phyloP scores from a whole-genome alignment of 2,797 vertebrate genomes.

The Neopelma chrysocephalum region DNA sequence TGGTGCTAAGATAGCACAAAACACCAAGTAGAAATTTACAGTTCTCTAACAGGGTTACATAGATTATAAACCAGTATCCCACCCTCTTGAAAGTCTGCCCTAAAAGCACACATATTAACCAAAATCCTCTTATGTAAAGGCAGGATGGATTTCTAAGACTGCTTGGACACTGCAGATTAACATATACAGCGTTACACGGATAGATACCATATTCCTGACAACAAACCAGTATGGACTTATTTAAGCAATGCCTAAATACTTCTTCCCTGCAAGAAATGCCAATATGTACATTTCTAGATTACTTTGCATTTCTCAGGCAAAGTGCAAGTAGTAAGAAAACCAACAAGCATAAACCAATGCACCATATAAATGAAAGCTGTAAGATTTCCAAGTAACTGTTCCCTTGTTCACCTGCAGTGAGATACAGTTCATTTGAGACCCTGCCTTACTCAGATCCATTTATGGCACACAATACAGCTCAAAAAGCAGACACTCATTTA shows the following conservation, averaged over 20 bases:
- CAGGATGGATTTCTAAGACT: neutral
- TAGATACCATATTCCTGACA: neutral
- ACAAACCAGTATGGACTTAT: neutral
- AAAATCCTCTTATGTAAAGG: neutral
- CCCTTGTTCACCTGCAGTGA: neutral
- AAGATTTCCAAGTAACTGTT: neutral
- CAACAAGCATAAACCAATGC: no score
- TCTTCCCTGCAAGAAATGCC: neutral
- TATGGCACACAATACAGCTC: accelerated
- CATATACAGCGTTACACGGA: accelerated
- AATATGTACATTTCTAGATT: neutral
- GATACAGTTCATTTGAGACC: neutral
- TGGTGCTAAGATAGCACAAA: neutral
- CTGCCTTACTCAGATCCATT: neutral
- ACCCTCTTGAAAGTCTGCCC: neutral
- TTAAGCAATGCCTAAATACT: neutral
- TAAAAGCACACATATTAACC: neutral
- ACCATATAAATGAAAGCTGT: neutral
- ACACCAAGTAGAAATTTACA: neutral
- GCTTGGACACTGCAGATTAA: neutral
- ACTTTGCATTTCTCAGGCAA: neutral
- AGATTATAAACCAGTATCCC: neutral
- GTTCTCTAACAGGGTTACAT: neutral
- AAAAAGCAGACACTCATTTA: neutral
- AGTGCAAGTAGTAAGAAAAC: neutral